phyloP scores from a whole-genome alignment of 2,888 invertebrate genomes.

The Pandemis cinnamomeana region DNA sequence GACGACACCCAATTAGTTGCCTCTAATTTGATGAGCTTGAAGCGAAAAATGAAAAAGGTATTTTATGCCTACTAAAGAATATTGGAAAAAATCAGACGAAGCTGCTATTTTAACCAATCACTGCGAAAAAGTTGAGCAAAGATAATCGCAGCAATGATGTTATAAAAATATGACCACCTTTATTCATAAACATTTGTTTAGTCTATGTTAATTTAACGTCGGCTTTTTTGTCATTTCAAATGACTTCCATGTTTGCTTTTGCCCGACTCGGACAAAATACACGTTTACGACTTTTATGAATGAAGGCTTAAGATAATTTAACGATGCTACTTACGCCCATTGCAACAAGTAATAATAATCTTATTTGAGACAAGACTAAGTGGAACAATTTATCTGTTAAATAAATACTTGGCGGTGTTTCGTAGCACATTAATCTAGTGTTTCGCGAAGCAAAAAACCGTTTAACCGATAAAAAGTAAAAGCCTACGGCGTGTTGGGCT shows the following conservation, averaged over 20 bases:
- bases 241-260: no score
- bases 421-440: slow-evolving; percentile 56
- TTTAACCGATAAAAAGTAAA: slow-evolving; percentile 66
- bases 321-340: no score
- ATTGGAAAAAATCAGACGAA: slow-evolving; percentile 3
- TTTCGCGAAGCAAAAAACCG: slow-evolving; percentile 63
- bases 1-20: slow-evolving; percentile 35
- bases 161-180: no score
- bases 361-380: neutral
- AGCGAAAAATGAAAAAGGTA: neutral
- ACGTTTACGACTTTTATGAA: no score
- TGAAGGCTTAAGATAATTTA: no score
- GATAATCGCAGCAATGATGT: no score
- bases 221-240: no score
- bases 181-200: no score
- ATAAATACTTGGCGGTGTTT: slow-evolving; percentile 24
- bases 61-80: slow-evolving; percentile 2
- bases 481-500: slow-evolving; percentile 61
- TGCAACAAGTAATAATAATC: no score
- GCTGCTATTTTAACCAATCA: neutral
- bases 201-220: no score
- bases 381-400: slow-evolving; percentile 11
- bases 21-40: slow-evolving; percentile 25
- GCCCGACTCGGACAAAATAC: no score
- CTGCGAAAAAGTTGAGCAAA: neutral